A percentile compares a stretch with the other conserved stretches of the same genome.
Conservation (phyloP, 2,113 vertebrate species). For the Thalassoma bifasciatum region DNA sequence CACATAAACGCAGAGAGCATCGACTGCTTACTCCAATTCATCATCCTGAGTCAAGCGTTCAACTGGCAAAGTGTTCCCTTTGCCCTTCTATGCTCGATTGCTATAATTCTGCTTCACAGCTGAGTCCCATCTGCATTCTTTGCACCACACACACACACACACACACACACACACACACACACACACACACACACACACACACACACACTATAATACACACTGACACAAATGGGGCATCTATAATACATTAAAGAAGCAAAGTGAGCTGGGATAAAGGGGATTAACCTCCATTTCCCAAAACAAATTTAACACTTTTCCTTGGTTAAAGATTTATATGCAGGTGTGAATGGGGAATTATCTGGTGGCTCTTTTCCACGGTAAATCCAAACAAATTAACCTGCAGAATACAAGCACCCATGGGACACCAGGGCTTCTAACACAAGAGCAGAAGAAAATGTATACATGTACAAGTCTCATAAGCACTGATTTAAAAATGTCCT, state of each 20-base stretch:
- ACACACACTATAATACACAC: background rate
- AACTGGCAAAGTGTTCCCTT: slow-evolving; percentile 35
- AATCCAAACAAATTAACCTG: background rate
- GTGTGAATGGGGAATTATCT: background rate
- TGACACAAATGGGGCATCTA: slow-evolving; percentile 6
- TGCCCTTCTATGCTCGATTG: slow-evolving; percentile 11
- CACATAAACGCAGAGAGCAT: slow-evolving; percentile 13
- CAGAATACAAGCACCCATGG: background rate
- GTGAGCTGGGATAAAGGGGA: background rate
- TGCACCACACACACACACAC: background rate
- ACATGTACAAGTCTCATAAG: background rate
- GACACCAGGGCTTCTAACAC: background rate
- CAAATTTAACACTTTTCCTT: background rate
- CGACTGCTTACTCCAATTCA: slow-evolving; percentile 39
- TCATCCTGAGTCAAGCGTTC: slow-evolving; percentile 50
- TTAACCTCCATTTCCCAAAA: background rate
- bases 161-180: background rate
- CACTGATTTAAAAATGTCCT: background rate
- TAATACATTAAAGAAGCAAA: slow-evolving; percentile 15
- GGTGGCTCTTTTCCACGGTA: background rate
- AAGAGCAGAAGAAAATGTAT: background rate
- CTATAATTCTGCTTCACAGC: slow-evolving; percentile 19
- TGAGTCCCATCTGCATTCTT: slow-evolving; percentile 24
- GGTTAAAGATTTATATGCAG: slow-evolving; percentile 14
- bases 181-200: background rate